These are phyloP conservation scores for Sebastes baramenuke DNA, from an alignment of 2,797 vertebrate genomes.

Conservation along the genomic window DNA sequence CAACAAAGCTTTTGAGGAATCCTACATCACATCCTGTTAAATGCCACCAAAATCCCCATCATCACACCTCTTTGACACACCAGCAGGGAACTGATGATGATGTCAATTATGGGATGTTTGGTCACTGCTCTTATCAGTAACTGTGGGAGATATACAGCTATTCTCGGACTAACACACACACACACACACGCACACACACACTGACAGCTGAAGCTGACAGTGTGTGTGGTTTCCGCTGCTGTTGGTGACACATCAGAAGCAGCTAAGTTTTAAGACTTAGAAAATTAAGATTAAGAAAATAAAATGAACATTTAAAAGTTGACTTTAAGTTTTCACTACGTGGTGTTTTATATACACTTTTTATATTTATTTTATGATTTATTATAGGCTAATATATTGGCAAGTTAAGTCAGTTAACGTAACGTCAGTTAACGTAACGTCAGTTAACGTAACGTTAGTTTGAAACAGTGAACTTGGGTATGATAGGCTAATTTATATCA, in stretches of 20 bases:
- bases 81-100: slow-evolving; percentile 24
- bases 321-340: background rate
- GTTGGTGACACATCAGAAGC: slow-evolving; percentile 30
- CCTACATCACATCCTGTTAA: background rate
- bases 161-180: slow-evolving; percentile 1
- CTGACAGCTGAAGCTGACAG: slow-evolving; percentile 62
- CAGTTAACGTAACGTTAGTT: too few relatives aligned
- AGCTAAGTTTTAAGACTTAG: background rate
- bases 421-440: too few relatives aligned
- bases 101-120: slow-evolving; percentile 38
- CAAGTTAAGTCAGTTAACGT: background rate
- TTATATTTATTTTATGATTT: too few relatives aligned
- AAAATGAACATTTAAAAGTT: background rate
- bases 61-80: slow-evolving; percentile 15
- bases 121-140: slow-evolving; percentile 39
- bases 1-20: background rate
- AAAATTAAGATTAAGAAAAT: background rate
- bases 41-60: background rate
- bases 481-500: background rate
- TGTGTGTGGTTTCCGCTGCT: slow-evolving; percentile 21
- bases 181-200: background rate
- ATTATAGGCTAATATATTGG: background rate
- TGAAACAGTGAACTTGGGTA: too few relatives aligned
- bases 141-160: slow-evolving; percentile 32
- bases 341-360: background rate